A percentile compares a stretch with the other conserved stretches of the same genome.
phyloP scores from a whole-genome alignment of 35 echinoderm and acorn worm species.

The Amphiura filiformis region DNA sequence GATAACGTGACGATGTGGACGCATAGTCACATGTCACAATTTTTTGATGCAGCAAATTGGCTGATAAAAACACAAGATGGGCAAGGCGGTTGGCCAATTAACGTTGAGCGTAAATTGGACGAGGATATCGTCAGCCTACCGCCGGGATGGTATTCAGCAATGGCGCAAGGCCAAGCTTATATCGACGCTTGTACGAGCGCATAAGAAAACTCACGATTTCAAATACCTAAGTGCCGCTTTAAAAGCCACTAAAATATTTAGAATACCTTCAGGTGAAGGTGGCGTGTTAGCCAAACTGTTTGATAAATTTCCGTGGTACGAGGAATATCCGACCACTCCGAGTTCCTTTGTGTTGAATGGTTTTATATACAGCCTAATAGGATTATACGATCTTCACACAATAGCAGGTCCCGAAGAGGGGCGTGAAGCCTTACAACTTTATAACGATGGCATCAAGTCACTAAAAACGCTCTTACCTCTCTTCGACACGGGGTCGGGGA shows the following conservation, averaged over 20 bases:
- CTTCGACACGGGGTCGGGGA: conserved; percentile 78
- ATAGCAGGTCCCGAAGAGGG: conserved; percentile 64
- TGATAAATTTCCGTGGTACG: conserved; percentile 85
- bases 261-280: conserved; percentile 61
- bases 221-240: conserved; percentile 64
- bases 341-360: conserved; percentile 86
- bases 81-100: conserved; percentile 81
- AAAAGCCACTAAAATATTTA: conserved; percentile 73
- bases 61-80: conserved; percentile 70
- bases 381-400: conserved; percentile 69
- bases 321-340: conserved; percentile 84
- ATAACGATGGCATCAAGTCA: conserved; percentile 63
- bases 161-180: conserved; percentile 93
- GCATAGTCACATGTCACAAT: conserved; percentile 77
- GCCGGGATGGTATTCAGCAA: conserved; percentile 83
- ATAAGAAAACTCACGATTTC: conserved; percentile 42
- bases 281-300: conserved; percentile 74
- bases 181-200: conserved; percentile 68
- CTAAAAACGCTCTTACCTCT: conserved; percentile 69
- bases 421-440: conserved; percentile 66
- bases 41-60: conserved; percentile 76
- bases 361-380: conserved; percentile 86
- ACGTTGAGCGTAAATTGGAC: conserved; percentile 55
- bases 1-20: conserved; percentile 72
- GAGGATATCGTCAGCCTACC: conserved; percentile 52